Percentiles rank a stretch among this genome's conserved stretches.
Conservation (phyloP, 2,113 vertebrate species). For the Muntiacus muntjak region DNA sequence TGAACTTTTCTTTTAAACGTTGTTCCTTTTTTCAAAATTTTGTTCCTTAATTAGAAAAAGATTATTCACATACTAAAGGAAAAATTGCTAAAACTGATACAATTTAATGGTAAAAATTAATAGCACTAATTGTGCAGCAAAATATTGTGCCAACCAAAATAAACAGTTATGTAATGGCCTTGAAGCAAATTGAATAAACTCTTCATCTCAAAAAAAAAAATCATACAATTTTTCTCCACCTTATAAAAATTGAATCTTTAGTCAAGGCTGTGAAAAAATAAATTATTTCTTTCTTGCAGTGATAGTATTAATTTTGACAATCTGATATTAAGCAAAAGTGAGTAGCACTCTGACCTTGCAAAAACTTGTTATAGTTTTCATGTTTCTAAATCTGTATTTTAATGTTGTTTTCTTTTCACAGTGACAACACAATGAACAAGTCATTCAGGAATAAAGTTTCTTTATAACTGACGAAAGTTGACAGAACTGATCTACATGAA, state of each 20-base stretch:
- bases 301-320: background rate
- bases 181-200: background rate
- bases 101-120: background rate
- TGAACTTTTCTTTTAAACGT: background rate
- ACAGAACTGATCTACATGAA: background rate
- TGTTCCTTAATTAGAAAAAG: background rate
- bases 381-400: background rate
- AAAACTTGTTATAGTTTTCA: background rate
- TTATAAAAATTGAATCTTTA: background rate
- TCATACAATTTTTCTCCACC: background rate
- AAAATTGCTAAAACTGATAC: background rate
- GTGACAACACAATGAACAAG: background rate
- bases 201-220: background rate
- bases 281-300: background rate
- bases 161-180: background rate
- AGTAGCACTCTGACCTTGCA: background rate
- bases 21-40: background rate
- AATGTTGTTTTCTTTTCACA: background rate
- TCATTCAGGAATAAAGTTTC: background rate
- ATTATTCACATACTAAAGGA: background rate
- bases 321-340: background rate
- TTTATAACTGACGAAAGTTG: background rate
- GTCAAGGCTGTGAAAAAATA: background rate
- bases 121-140: background rate
- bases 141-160: background rate